Evolutionary conservation across 2,113 vertebrate species (phyloP).

Genomic region (Corythornis madagascariensis): DNA sequence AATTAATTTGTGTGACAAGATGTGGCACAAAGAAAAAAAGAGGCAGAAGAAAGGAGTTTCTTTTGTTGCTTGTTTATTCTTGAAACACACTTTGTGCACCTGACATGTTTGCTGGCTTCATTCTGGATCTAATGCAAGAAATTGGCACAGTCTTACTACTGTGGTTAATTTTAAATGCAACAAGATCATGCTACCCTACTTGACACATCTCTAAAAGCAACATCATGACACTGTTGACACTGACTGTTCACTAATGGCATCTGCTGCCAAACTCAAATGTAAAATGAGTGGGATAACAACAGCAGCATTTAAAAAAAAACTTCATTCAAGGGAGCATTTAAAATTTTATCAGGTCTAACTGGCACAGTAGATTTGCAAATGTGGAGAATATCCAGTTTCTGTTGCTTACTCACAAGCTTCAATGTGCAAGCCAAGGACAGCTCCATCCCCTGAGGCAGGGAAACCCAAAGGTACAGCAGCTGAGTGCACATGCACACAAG

Average conservation of each 20-base stretch:
- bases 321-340: slow-evolving; percentile 60
- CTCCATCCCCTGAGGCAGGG: neutral
- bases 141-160: slow-evolving; percentile 14
- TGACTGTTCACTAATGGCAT: slow-evolving; percentile 35
- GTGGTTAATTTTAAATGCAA: slow-evolving; percentile 59
- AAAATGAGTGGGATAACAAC: slow-evolving; percentile 46
- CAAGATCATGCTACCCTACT: neutral
- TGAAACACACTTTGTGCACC: neutral
- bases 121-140: slow-evolving; percentile 9
- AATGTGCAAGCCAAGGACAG: neutral
- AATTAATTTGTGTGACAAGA: slow-evolving; percentile 27
- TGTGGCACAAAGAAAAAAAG: neutral
- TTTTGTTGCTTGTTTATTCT: slow-evolving; percentile 14
- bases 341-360: slow-evolving; percentile 62
- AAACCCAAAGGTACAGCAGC: neutral
- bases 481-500: neutral
- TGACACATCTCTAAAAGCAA: slow-evolving; percentile 47
- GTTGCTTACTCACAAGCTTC: neutral
- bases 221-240: slow-evolving; percentile 44
- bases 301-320: slow-evolving; percentile 37
- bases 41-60: neutral
- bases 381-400: slow-evolving; percentile 38
- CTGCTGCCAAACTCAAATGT: slow-evolving; percentile 38
- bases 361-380: neutral
- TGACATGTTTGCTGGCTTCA: slow-evolving; percentile 4